phyloP scores from a whole-genome alignment of 2,797 vertebrate species.

The Sebastes itinus region DNA sequence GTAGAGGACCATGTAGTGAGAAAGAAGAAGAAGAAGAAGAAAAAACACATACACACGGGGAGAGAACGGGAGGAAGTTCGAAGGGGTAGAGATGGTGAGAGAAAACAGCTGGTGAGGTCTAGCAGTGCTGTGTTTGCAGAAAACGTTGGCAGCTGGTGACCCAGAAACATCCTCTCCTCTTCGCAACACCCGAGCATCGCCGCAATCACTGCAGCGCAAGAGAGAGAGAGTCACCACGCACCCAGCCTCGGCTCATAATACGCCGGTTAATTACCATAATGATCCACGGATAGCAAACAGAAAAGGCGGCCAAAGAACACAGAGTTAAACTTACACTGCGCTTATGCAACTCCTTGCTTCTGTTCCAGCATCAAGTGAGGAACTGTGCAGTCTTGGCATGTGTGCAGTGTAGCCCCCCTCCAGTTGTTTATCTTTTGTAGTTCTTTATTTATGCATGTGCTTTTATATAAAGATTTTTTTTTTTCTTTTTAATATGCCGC shows the following conservation, averaged over 20 bases:
- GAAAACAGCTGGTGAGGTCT: slow-evolving; percentile 78
- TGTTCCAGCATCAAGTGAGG: not conserved
- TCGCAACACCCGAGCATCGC: slow-evolving; percentile 32
- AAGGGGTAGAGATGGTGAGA: slow-evolving; percentile 50
- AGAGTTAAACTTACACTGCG: slow-evolving; percentile 21
- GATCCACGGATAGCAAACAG: slow-evolving; percentile 44
- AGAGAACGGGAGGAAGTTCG: slow-evolving; percentile 44
- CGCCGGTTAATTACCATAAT: slow-evolving; percentile 50
- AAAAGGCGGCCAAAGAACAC: slow-evolving; percentile 16
- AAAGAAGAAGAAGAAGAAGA: not conserved
- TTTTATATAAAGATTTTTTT: slow-evolving; percentile 17
- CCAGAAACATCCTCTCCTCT: slow-evolving; percentile 74
- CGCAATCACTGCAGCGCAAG: slow-evolving; percentile 54
- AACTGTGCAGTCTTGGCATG: not conserved
- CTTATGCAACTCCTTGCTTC: slow-evolving; percentile 23
- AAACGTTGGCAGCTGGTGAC: slow-evolving; percentile 77
- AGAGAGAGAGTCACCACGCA: slow-evolving; percentile 3
- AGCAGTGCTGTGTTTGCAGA: slow-evolving; percentile 75
- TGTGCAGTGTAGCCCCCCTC: slow-evolving; percentile 6
- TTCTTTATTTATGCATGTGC: slow-evolving; percentile 45
- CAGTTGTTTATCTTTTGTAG: slow-evolving; percentile 58
- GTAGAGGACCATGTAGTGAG: slow-evolving; percentile 24
- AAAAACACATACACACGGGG: not conserved
- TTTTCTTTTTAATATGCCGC: slow-evolving; percentile 32
- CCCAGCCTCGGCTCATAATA: slow-evolving; percentile 35